Conservation (phyloP, 2,888 invertebrate genomes). For the Eumacrocentrus americanus region DNA sequence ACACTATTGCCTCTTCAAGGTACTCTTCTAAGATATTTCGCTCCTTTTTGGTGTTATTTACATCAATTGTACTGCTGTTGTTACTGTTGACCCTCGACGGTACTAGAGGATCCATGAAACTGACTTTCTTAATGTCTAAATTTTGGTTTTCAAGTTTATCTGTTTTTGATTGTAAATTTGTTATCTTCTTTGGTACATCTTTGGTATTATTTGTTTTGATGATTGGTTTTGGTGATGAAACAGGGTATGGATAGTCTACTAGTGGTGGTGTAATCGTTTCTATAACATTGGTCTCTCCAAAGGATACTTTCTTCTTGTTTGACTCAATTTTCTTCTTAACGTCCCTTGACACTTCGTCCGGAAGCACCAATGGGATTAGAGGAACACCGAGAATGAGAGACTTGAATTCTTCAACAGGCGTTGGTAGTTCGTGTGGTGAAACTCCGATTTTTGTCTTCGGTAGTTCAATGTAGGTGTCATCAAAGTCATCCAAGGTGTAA, state of each 20-base stretch:
- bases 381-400: slow-evolving; percentile 41
- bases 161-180: neutral
- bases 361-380: slow-evolving; percentile 14
- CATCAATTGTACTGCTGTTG: too few species aligned
- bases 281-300: slow-evolving; percentile 16
- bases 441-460: slow-evolving; percentile 37
- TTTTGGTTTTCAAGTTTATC: neutral
- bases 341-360: slow-evolving; percentile 15
- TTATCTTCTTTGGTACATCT: neutral
- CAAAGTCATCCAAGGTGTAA: slow-evolving; percentile 36
- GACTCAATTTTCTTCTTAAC: slow-evolving; percentile 22
- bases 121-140: neutral
- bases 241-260: slow-evolving; percentile 4
- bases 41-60: neutral
- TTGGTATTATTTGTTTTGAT: slow-evolving; percentile 34
- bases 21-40: slow-evolving; percentile 44
- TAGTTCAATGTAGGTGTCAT: slow-evolving; percentile 41
- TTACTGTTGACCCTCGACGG: neutral
- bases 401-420: slow-evolving; percentile 41
- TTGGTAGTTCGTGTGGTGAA: slow-evolving; percentile 4
- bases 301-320: slow-evolving; percentile 16
- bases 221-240: slow-evolving; percentile 39
- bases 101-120: neutral
- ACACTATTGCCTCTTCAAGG: slow-evolving; percentile 46
- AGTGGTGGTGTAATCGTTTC: slow-evolving; percentile 14